Base-by-base conservation (phyloP, 1,140 invertebrate genomes). In the Drosophila elegans region DNA sequence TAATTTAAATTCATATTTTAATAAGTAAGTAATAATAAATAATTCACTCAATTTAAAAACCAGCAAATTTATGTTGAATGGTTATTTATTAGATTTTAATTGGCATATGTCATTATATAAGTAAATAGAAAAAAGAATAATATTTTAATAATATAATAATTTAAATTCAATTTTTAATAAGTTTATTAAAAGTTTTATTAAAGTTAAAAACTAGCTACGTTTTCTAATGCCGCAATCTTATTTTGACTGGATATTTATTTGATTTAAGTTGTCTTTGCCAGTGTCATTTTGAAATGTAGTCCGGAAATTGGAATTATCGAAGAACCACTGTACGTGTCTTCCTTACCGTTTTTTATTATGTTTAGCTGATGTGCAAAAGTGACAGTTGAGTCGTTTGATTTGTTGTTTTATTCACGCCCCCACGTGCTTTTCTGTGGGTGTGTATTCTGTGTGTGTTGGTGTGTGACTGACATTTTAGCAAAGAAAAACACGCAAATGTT, bases 401-500 rank as follows among this genome's bases (percentile, higher is more conserved):
- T 67, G 36, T 29, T 51, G 64, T 51, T 41, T 63, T 66, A 25
- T 12, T 29, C 38, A 51, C 62, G 27, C 61, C 53, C 25, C 29
- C 64, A 68, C 46, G 61, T 68, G 39, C 66, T 45, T 16, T 9
- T 6, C 16, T 27, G 9, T 60, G 56, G 12, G 29, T 63, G 13
- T 52, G 46, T 61, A 12, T 25, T 21, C 32, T 11, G n/a, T 39
- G 13, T 32, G 29, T 29, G 34, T 54, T 61, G 57, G 36, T 41
- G 63, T 62, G 63, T 42, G 57, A 49, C 57, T 63, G 57, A 32
- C 44, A 42, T 67, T 63, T 34, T 12, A 34, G 45, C 57, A 7
- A 51, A 51, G 64, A 39, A 68, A 68, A 55, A 45, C 67, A 69
- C 63, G 67, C 63, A 68, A 68, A 45, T 34, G 34, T 25, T 71